Percentiles rank a stretch among this genome's conserved stretches.
Evolutionary conservation across 1,140 invertebrate species (phyloP).

Genomic region (Apocrypta bakeri): DNA sequence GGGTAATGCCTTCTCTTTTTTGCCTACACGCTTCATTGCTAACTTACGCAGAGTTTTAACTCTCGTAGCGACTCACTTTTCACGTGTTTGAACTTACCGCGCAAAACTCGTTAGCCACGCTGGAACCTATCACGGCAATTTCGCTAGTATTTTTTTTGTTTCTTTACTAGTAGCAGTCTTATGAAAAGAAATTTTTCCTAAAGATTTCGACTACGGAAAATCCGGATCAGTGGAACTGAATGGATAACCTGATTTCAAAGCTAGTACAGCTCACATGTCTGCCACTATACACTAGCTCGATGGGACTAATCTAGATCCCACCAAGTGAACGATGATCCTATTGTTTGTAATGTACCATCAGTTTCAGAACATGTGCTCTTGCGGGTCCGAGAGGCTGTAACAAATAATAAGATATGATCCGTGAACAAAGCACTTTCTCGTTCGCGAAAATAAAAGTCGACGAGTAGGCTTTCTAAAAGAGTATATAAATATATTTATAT

Average conservation of each 20-base stretch:
- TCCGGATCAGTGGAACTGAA: slow-evolving; percentile 31
- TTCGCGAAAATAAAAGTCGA: slow-evolving; percentile 4
- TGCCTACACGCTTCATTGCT: too few relatives aligned
- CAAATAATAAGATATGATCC: background rate
- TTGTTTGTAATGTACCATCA: slow-evolving; percentile 13
- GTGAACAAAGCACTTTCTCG: background rate
- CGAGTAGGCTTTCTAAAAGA: background rate
- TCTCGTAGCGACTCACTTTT: too few relatives aligned
- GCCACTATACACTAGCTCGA: background rate
- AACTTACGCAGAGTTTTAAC: too few relatives aligned
- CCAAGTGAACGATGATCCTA: slow-evolving; percentile 26
- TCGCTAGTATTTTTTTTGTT: too few relatives aligned
- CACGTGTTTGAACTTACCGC: too few relatives aligned
- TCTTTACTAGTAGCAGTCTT: too few relatives aligned
- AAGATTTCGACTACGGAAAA: background rate
- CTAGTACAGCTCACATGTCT: background rate
- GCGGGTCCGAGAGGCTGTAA: background rate
- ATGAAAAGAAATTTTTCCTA: background rate
- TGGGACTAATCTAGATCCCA: slow-evolving; percentile 16
- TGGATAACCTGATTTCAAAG: slow-evolving; percentile 29
- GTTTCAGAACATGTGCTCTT: background rate
- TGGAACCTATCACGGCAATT: too few relatives aligned
- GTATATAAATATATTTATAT: background rate
- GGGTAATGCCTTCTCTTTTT: too few relatives aligned
- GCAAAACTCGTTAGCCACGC: too few relatives aligned